These are phyloP conservation scores for Carettochelys insculpta DNA, from an alignment of 2,113 vertebrate genomes.

Conservation along the genomic window DNA sequence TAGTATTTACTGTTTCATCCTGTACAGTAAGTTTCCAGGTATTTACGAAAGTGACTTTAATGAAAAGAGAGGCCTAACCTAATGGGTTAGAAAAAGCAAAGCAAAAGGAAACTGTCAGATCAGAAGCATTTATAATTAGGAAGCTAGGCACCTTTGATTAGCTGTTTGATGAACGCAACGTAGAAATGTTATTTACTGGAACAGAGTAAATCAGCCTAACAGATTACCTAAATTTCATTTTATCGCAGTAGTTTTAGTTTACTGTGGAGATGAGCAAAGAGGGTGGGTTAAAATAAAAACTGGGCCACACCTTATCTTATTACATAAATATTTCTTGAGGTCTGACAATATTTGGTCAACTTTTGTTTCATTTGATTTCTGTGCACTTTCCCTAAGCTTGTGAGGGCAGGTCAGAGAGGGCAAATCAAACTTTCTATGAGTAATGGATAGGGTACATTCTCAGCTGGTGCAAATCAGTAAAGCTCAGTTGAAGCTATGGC, in stretches of 20 bases:
- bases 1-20: slow-evolving; percentile 3
- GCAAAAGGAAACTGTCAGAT: neutral
- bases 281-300: neutral
- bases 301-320: neutral
- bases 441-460: neutral
- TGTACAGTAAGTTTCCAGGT: neutral
- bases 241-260: neutral
- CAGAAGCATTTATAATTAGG: neutral
- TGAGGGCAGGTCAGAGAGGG: too few species aligned
- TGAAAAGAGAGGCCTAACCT: neutral
- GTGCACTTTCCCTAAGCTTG: neutral
- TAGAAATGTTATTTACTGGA: neutral
- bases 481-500: neutral
- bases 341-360: neutral
- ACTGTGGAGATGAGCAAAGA: neutral
- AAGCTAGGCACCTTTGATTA: neutral
- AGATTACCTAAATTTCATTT: slow-evolving; percentile 13
- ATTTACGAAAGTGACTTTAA: neutral
- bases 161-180: neutral
- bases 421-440: too few species aligned
- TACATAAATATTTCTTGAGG: neutral
- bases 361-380: neutral
- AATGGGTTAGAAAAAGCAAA: neutral
- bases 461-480: neutral
- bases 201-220: neutral